Evolutionary conservation across 2,113 vertebrate genomes (phyloP), one percentile per base, ranked within the genome.

Genomic region (Eidolon helvum): DNA sequence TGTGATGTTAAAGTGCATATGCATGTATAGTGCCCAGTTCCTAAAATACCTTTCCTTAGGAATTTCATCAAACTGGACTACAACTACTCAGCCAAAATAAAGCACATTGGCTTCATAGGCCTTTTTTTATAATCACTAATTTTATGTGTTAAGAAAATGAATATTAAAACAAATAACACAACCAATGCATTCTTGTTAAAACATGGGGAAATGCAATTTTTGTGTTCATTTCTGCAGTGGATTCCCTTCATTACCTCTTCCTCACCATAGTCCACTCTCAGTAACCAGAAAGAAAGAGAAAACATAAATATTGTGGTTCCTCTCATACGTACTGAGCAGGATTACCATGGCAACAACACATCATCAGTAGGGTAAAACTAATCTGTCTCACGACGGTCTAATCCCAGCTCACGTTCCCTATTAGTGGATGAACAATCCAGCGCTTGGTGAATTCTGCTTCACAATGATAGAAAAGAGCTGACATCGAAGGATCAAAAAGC

Each of bases 131-230:
- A 85, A 93, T 84, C 63, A 19, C 14, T 96, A 66, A 77, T 69
- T 68, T 65, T 91, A 48, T 87, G 86, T 96, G 61, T 91, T 95
- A 66, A 75, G 90, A 95, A 97, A 98, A 94, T 53, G 79, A 90
- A 24, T 75, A 48, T 77, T 87, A 74, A 55, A 18, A 11, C 15
- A 86, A 77, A 12, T 40, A 40, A 53, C 63, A 45, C 3, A 63
- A 68, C 4, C 38, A 43, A 5, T 22, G 19, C 4, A 14, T 57
- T 82, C 57, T 35, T 87, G 22, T 71, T 66, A 28, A 53, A 72
- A 33, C 35, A 7, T 40, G 10, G n/a, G 21, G 5, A 26, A 78
- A 35, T 28, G 26, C 6, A 55, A 21, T 8, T 86, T 83, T 33
- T 61, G 18, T 57, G 16, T 53, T 78, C 35, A 12, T 53, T 38